Evolutionary conservation across 2,113 vertebrate genomes (phyloP), one percentile per base, ranked within the genome.

Genomic region (Pionites leucogaster): DNA sequence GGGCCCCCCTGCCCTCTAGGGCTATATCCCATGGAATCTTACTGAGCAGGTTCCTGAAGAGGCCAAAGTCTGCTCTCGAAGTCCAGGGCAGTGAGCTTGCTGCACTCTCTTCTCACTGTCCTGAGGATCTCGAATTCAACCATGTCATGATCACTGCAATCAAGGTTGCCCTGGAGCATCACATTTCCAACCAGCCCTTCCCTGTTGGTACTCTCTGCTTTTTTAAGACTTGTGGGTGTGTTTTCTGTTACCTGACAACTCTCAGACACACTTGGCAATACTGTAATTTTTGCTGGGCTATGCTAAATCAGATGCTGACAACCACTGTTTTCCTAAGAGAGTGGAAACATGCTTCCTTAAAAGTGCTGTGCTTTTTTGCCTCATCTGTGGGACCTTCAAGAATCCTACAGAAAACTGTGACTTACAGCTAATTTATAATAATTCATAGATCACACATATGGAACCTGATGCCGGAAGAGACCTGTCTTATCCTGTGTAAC

Each of bases 91-190:
- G 7, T 44, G 42, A 44, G 42, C 42, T 44, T 44, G 42, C 42
- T 44, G 42, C 17, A 9, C 17, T 0, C 42, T 44, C 42, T 44
- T 44, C 42, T 18, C 42, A 44, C 42, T 44, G 44, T 44, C 44
- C 44, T 44, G 44, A 44, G 44, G 44, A 44, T 44, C 44, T 44
- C 1, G 8, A 44, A 44, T 44, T 44, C 42, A 0, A 44, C 17
- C 44, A 0, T 44, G 8, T 19, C 44, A 44, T 44, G 44, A 44
- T 44, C 1, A 0, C 44, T 44, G 8, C 44, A 44, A 19, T 44
- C 44, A 44, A 5, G 44, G 44, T 18, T 44, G 44, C 44, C 44
- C 44, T 44, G 44, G 44, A 19, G 44, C 8, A 1, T 44, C 8
- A 44, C 44, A 19, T 44, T 44, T 19, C 44, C 44, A 44, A 44